Evolutionary conservation across 2,888 invertebrate genomes (phyloP).

Genomic region (Agrotis puta): DNA sequence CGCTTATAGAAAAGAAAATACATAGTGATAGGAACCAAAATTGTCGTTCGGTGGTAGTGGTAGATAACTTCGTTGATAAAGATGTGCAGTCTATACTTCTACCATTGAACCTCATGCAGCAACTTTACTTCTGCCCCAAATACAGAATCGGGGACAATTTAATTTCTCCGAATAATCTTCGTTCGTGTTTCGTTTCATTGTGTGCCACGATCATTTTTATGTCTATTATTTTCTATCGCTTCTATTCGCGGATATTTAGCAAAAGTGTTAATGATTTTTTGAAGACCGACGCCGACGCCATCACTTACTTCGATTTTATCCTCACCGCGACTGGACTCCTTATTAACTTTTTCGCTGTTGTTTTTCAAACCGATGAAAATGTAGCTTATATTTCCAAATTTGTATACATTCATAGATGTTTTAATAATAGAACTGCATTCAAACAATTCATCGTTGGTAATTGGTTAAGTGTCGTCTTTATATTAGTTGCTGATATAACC

Average conservation of each 20-base stretch:
- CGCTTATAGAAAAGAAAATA: background rate
- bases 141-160: constrained; percentile 17
- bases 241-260: background rate
- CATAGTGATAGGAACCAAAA: background rate
- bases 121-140: constrained; percentile 6
- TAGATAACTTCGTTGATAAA: constrained; percentile 15
- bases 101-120: constrained; percentile 15
- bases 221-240: background rate
- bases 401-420: constrained; percentile 6
- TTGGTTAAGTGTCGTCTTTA: constrained; percentile 12
- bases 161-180: background rate
- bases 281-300: background rate
- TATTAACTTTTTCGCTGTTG: background rate
- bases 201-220: constrained; percentile 1
- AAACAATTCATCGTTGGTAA: constrained; percentile 21
- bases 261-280: background rate
- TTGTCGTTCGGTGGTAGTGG: too few species aligned
- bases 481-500: background rate
- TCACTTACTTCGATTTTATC: background rate
- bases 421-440: constrained; percentile 5
- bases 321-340: background rate
- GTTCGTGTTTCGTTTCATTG: constrained; percentile 12
- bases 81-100: constrained; percentile 25
- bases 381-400: constrained; percentile 16
- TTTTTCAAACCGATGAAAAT: background rate